Percentiles rank a stretch among this genome's conserved stretches.
These are phyloP conservation scores for Leptonema lineaticorne DNA, from an alignment of 1,140 invertebrate genomes.

Conservation along the genomic window DNA sequence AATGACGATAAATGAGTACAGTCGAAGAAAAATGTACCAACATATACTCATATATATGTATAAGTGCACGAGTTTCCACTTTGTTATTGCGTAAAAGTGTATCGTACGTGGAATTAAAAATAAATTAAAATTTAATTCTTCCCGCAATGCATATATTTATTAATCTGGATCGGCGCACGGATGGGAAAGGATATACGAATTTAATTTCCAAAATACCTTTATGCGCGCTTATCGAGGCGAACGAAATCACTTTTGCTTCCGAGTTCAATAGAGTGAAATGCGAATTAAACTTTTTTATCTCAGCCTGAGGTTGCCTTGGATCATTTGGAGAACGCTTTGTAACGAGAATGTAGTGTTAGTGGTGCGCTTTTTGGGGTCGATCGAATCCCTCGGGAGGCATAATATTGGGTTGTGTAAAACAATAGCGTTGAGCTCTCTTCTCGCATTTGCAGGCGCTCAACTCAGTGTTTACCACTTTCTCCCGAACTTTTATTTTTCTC, in stretches of 20 bases:
- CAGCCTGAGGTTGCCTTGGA: constrained; percentile 5
- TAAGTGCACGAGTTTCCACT: no score
- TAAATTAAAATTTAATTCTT: no score
- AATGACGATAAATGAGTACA: constrained; percentile 39
- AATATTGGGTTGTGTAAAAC: constrained; percentile 43
- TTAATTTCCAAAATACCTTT: no score
- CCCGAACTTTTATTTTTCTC: constrained; percentile 5
- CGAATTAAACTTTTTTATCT: constrained; percentile 25
- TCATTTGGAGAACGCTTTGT: constrained; percentile 25
- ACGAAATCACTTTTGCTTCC: neutral
- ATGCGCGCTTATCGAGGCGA: neutral
- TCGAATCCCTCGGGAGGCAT: constrained; percentile 34
- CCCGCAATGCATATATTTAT: no score
- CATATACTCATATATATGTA: no score
- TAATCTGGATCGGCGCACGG: no score
- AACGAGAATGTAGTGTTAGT: constrained; percentile 33
- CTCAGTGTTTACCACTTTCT: constrained; percentile 9
- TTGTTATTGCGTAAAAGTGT: no score
- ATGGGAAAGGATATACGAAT: no score
- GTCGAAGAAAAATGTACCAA: constrained; percentile 23
- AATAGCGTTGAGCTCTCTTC: constrained; percentile 33
- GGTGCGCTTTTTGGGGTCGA: constrained; percentile 26
- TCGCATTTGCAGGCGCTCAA: constrained; percentile 35
- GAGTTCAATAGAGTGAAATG: neutral
- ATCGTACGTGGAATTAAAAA: no score